A percentile compares a stretch with the other conserved stretches of the same genome.
Conservation (phyloP, 2,888 invertebrate genomes). For the Drosophila gaucha region DNA sequence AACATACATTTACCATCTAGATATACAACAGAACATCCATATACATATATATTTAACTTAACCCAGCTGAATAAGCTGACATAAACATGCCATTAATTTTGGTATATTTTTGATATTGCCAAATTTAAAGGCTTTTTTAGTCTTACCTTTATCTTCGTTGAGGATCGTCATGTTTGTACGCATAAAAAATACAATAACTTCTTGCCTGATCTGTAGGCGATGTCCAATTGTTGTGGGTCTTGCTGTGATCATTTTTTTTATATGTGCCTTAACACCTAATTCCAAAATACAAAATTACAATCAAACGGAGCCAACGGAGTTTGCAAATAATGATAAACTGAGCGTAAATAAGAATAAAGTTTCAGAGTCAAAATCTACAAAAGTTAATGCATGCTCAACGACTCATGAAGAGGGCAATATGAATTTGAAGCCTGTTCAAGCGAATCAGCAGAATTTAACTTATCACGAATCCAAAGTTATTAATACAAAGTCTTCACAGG, state of each 20-base stretch:
- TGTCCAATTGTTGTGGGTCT: neutral
- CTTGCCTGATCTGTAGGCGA: conserved; percentile 1
- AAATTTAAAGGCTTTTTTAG: neutral
- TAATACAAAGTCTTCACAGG: neutral
- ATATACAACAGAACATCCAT: neutral
- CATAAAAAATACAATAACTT: neutral
- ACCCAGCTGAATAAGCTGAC: conserved; percentile 13
- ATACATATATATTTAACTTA: neutral
- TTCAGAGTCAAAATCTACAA: neutral
- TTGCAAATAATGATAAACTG: neutral
- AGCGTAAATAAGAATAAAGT: neutral
- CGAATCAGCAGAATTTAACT: neutral
- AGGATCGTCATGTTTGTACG: neutral
- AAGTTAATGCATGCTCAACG: neutral
- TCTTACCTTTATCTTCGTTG: neutral
- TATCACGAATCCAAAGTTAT: neutral
- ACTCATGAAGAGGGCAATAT: neutral
- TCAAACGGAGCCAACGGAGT: neutral
- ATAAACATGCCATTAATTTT: neutral
- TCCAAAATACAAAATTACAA: neutral
- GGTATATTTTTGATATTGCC: neutral
- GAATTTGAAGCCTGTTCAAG: neutral
- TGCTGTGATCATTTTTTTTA: neutral
- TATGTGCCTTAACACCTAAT: neutral
- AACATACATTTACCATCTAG: neutral